phyloP scores from a whole-genome alignment of 2,888 invertebrate genomes.

The Andrena chrysosceles region DNA sequence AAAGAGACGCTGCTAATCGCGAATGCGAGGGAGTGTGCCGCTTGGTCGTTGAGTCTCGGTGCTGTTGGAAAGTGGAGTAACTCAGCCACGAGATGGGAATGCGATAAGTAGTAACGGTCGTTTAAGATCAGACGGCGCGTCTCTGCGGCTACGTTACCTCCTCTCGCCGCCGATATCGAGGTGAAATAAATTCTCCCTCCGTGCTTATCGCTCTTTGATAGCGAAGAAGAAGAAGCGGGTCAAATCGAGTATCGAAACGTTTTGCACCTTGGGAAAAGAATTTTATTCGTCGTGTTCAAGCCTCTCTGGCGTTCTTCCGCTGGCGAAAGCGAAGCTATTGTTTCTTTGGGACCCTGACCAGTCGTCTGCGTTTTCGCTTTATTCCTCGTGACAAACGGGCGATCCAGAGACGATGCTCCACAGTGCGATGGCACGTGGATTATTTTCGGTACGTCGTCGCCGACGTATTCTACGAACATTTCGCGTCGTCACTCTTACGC shows the following conservation, averaged over 20 bases:
- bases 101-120: conserved; percentile 55
- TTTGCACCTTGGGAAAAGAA: not conserved
- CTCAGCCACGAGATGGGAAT: conserved; percentile 38
- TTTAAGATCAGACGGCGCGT: conserved; percentile 54
- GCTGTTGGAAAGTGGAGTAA: conserved; percentile 47
- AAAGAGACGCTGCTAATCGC: not conserved
- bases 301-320: not conserved
- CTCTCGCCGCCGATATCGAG: not conserved
- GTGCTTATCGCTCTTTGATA: not conserved
- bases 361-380: not conserved
- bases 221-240: not conserved
- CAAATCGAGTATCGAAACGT: not conserved
- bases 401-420: conserved; percentile 29
- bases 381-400: conserved; percentile 12
- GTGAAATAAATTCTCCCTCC: not conserved
- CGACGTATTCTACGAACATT: conserved; percentile 43
- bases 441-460: conserved; percentile 57
- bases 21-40: conserved; percentile 1
- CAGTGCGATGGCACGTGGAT: conserved; percentile 47
- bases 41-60: conserved; percentile 5
- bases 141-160: not conserved
- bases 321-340: not conserved
- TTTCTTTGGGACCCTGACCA: not conserved
- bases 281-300: not conserved
- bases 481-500: conserved; percentile 59